Conservation (phyloP, 2,797 vertebrate species). For the Malacoctenus gilli region DNA sequence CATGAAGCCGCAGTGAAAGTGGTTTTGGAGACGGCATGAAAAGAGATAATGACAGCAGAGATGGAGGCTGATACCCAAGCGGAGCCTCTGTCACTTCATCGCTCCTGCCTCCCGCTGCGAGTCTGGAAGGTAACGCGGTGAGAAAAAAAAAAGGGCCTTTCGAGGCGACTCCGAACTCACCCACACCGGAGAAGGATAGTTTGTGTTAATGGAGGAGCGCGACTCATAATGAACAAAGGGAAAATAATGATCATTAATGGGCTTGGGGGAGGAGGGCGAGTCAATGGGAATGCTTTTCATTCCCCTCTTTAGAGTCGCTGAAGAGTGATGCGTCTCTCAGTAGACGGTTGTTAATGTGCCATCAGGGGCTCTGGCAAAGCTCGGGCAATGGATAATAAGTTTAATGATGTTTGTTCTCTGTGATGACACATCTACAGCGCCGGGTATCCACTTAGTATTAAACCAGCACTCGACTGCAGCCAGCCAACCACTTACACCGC, state of each 20-base stretch:
- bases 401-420: constrained; percentile 79
- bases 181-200: constrained; percentile 46
- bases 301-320: constrained; percentile 66
- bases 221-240: constrained; percentile 73
- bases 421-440: constrained; percentile 67
- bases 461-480: constrained; percentile 46
- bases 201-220: constrained; percentile 66
- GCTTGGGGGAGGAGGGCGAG: constrained; percentile 65
- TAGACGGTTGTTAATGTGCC: constrained; percentile 78
- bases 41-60: constrained; percentile 54
- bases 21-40: constrained; percentile 35
- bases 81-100: constrained; percentile 54
- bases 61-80: constrained; percentile 36
- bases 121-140: constrained; percentile 30
- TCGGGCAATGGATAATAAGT: constrained; percentile 74
- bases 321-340: constrained; percentile 72
- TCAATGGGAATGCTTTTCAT: constrained; percentile 69
- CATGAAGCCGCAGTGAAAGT: constrained; percentile 38
- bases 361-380: constrained; percentile 66
- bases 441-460: constrained; percentile 61
- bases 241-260: constrained; percentile 78
- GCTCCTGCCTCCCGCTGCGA: constrained; percentile 41
- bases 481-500: constrained; percentile 38
- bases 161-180: constrained; percentile 29
- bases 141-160: constrained; percentile 41